Percentiles rank a stretch among this genome's conserved stretches.
phyloP scores from a whole-genome alignment of 2,888 invertebrate species.

The Lasioglossum marginatum region DNA sequence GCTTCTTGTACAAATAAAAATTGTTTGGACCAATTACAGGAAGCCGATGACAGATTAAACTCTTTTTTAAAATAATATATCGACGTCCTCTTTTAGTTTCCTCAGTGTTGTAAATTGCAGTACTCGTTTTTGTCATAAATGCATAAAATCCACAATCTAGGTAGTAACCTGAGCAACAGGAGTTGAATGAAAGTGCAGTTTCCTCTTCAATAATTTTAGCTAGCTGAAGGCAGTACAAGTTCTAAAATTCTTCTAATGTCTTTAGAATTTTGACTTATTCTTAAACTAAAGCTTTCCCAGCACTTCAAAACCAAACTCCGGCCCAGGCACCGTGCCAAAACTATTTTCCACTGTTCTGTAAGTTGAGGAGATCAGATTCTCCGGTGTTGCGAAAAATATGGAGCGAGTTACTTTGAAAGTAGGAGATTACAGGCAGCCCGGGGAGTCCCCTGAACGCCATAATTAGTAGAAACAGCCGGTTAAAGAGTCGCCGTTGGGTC shows the following conservation, averaged over 20 bases:
- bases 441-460: slow-evolving; percentile 33
- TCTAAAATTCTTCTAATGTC: not conserved
- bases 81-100: too few relatives aligned
- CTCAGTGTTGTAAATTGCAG: not conserved
- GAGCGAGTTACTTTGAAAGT: not conserved
- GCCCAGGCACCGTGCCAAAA: not conserved
- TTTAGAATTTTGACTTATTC: too few relatives aligned
- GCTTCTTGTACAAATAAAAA: not conserved
- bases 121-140: too few relatives aligned
- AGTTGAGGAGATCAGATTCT: not conserved
- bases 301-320: not conserved
- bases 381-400: not conserved
- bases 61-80: too few relatives aligned
- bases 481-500: slow-evolving; percentile 34
- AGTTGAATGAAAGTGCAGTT: not conserved
- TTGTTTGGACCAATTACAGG: too few relatives aligned
- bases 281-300: not conserved
- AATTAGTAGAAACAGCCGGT: slow-evolving; percentile 64
- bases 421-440: slow-evolving; percentile 21
- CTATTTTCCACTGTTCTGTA: not conserved
- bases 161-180: not conserved
- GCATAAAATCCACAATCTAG: not conserved
- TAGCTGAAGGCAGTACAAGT: not conserved
- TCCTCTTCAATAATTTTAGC: not conserved
- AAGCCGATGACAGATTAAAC: too few relatives aligned